phyloP scores from a whole-genome alignment of 2,113 vertebrate genomes.

The Otocyon megalotis region DNA sequence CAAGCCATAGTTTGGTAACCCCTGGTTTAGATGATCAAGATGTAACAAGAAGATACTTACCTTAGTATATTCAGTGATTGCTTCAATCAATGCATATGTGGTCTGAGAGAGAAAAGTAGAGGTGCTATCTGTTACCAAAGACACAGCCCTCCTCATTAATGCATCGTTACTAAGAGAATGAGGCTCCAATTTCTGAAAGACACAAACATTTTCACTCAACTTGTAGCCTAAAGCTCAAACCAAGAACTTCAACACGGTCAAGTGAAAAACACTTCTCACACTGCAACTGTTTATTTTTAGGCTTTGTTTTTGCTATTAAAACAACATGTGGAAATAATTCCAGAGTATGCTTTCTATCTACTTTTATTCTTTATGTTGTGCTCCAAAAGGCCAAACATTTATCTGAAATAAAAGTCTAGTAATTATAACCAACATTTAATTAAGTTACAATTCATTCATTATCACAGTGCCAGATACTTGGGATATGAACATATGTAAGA shows the following conservation, averaged over 20 bases:
- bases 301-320: slow-evolving; percentile 11
- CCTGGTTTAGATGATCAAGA: background rate
- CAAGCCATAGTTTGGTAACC: background rate
- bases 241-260: background rate
- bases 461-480: background rate
- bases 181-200: slow-evolving; percentile 86
- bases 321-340: background rate
- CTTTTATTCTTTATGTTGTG: background rate
- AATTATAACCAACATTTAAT: background rate
- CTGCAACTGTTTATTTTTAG: background rate
- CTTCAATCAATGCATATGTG: slow-evolving; percentile 88
- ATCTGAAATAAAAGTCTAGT: slow-evolving; percentile 16
- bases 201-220: slow-evolving; percentile 37
- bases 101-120: slow-evolving; percentile 90
- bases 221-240: background rate
- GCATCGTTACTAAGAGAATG: slow-evolving; percentile 87
- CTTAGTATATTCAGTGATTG: slow-evolving; percentile 90
- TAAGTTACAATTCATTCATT: slow-evolving; percentile 8
- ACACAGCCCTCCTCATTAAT: slow-evolving; percentile 87
- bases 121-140: slow-evolving; percentile 90
- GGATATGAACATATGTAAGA: background rate
- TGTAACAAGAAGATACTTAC: slow-evolving; percentile 71
- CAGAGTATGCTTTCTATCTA: background rate
- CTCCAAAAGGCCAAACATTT: background rate
- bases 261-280: background rate